Base-by-base conservation (phyloP, 64 coral and sea anemone species). In the Porites australiensis region DNA sequence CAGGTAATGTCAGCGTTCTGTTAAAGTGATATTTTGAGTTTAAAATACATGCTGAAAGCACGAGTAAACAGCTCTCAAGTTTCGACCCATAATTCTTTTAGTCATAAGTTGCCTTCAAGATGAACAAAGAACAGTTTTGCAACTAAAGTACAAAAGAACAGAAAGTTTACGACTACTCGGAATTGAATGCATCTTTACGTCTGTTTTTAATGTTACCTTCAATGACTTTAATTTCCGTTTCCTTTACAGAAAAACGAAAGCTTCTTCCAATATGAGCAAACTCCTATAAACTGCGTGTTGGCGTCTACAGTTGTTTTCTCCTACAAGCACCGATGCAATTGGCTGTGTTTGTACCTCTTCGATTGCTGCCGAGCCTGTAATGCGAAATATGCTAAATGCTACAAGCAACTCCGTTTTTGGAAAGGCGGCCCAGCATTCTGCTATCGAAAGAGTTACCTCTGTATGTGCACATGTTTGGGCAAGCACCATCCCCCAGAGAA, bases 301-400 rank as follows among this genome's bases (percentile, higher is more conserved):
- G 75, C 75, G 0, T 75, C 72, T 11, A 75, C 72, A 2, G 72
- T 75, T 16, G 72, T 75, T 44, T 75, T 75, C 72, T 3, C 6
- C 16, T 15, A 15, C 6, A n/a, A 70, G 13, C 50, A 75, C 72
- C 12, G 55, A 21, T 77, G 75, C 16, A 4, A 55, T 18, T 77
- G 9, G 5, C 2, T 77, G 19, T 19, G 51, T 2, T 15, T 77
- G 49, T 77, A 77, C 18, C 50, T 54, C 18, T 77, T 77, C 8
- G 50, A 53, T 49, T 77, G 75, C 75, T 77, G 75, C 51, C 75
- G 75, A 0, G 75, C 75, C 5, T 77, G 75, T 19, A 77, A 75
- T 49, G 72, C 72, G 0, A 0, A 51, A 19, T 43, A 50, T 46
- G 9, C 1, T 16, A 16, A 48, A 6, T 75, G 72, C 18, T 4